Evolutionary conservation across 2,797 vertebrate species (phyloP).

Genomic region (Furcifer pardalis): DNA sequence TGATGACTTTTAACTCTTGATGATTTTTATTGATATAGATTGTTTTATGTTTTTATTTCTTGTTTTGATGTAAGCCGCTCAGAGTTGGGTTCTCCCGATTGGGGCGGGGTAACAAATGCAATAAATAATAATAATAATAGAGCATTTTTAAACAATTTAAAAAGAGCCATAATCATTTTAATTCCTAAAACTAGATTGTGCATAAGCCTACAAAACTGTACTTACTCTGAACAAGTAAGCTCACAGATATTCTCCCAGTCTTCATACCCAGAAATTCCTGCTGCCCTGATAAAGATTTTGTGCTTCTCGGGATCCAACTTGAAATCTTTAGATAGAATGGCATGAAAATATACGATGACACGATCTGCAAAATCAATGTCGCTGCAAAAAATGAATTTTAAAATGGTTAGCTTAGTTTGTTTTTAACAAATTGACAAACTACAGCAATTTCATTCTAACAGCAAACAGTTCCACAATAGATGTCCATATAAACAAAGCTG

Average conservation of each 20-base stretch:
- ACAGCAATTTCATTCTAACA: too few species aligned
- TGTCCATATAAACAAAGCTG: too few species aligned
- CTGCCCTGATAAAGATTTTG: conserved; percentile 75
- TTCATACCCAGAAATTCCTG: accelerated
- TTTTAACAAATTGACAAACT: background rate
- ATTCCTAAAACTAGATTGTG: background rate
- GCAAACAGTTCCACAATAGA: too few species aligned
- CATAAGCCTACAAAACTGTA: background rate
- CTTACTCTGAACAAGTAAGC: conserved; percentile 75
- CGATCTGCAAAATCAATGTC: conserved; percentile 10
- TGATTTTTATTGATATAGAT: too few species aligned
- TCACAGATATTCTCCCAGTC: conserved; percentile 61
- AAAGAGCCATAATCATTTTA: background rate
- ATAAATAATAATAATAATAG: too few species aligned
- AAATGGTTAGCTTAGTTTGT: background rate
- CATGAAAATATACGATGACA: conserved; percentile 89
- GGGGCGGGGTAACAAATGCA: too few species aligned
- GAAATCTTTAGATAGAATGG: conserved; percentile 87
- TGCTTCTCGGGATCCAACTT: conserved; percentile 66
- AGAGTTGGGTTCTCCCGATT: too few species aligned
- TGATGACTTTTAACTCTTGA: too few species aligned
- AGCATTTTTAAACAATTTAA: too few species aligned
- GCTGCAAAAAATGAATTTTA: conserved; percentile 27
- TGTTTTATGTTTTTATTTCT: too few species aligned
- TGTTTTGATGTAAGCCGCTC: too few species aligned